Base-by-base conservation (phyloP, 2,888 invertebrate species). In the Xanthia icteritia region DNA sequence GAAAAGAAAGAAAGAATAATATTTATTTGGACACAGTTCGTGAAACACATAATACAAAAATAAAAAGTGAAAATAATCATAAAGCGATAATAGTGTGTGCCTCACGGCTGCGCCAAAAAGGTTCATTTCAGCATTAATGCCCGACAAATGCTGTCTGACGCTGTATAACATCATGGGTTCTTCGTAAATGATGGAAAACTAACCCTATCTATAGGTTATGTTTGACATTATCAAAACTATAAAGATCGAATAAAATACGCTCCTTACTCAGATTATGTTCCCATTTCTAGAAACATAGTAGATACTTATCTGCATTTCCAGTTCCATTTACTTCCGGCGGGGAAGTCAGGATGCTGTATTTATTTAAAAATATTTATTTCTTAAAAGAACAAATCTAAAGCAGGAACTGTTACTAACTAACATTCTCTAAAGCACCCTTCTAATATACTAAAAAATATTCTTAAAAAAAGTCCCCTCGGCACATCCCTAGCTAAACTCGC, bases 401-500 rank as follows among this genome's bases (percentile, higher is more conserved):
- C 58, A 58, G 65, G 45, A 78, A 78, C 79, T 65, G 27, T 73
- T 79, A 58, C 73, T 73, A 27, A 65, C n/a, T 2, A 23, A 51
- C 13, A 73, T 73, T 73, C 17, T 54, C 42, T 27, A 15, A 51
- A 63, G 1, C 63, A 36, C 64, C 20, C 54, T 27, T 31, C 2
- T 0, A 45, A 45, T 27, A 45, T 9, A 8, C 9, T 0, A 61
- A 58, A 11, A 42, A 61, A 61, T 2, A 27, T 0, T 13, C 0
- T 2, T 23, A 67, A 27, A 31, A 8, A 56, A 0, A 1, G 1
- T 39, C 54, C 31, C n/a, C 4, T n/a, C 8, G 31, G 74, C 20
- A 77, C 95, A 96, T 70, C 96, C 96, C 96, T 96, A 92, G 2
- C 31, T 54, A 84, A 91, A 93, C 92, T 91, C 91, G 92, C 91